phyloP scores from a whole-genome alignment of 2,113 vertebrate genomes.

The Corvus moneduloides region DNA sequence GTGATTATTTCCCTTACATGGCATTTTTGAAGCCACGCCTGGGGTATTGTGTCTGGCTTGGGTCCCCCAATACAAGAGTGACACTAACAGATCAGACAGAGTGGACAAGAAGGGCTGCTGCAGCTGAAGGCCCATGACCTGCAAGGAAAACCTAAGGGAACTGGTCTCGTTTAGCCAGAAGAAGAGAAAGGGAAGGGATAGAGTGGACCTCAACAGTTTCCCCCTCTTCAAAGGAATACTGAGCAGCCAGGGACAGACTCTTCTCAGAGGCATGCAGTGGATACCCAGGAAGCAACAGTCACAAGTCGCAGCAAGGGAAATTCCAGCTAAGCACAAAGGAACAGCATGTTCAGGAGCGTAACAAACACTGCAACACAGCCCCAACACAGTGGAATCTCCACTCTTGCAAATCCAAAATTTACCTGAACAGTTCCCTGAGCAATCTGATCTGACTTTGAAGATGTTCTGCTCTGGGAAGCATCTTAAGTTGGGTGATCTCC shows the following conservation, averaged over 20 bases:
- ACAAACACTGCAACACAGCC: neutral
- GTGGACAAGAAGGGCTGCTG: neutral
- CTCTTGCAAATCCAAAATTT: neutral
- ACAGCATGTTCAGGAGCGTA: neutral
- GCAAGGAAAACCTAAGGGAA: neutral
- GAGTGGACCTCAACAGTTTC: neutral
- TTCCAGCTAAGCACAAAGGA: neutral
- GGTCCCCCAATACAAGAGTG: neutral
- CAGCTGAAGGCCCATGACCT: neutral
- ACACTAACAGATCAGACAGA: neutral
- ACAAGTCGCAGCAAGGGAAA: neutral
- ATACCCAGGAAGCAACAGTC: neutral
- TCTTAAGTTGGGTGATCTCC: neutral
- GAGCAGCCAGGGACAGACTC: neutral
- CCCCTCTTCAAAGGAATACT: neutral
- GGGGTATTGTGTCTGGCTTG: neutral
- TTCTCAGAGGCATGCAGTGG: neutral
- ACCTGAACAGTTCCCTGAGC: neutral
- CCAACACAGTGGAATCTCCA: neutral
- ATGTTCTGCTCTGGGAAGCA: neutral
- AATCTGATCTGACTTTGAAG: neutral
- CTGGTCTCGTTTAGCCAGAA: neutral
- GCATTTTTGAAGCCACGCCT: neutral
- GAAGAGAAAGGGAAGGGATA: neutral
- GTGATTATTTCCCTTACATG: neutral